Base-by-base conservation (phyloP, 1,140 invertebrate species). In the Nasonia longicornis region DNA sequence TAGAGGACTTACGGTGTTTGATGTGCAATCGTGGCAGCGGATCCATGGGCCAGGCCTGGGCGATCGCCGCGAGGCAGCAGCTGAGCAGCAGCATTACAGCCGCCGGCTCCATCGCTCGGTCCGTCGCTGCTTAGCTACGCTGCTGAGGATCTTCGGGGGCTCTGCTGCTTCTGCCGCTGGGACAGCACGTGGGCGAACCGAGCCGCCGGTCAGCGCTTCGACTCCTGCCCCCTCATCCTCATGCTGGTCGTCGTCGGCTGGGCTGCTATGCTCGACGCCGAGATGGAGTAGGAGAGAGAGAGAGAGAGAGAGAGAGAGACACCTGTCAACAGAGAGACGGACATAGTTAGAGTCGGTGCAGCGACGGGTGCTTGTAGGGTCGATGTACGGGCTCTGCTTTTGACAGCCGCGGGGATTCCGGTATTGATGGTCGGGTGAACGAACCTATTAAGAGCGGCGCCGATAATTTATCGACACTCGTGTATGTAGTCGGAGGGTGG, bases 1-100 rank as follows among this genome's bases (percentile, higher is more conserved):
- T 58, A 66, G 71, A 77, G 66, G 45, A 89, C 89, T 90, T 77
- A 90, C 89, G 88, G 83, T 89, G 85, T 84, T 89, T 90, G 85
- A 90, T 84, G 84, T 88, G 88, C 69, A 90, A 82, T 84, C 85
- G 85, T 48, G 89, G 88, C 82, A 88, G 81, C 14, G 89, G 88
- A 84, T 90, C 89, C 81, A 87, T 86, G 58, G 88, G 89, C 89
- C 89, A 90, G 58, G 88, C 88, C 71, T 35, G 35, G 7, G 67
- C 38, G 8, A 73, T 52, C 64, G 64, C 63, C 70, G 64, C 74
- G 31, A 81, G 64, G 58, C 73, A 26, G 67, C 20, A 64, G 66
- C 71, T 22, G 45, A 72, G 42, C 48, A 52, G 74, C 26, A 11
- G 72, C 42, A 38, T 42, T 38, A 35, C 35, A 11, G 48, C 64